phyloP scores from a whole-genome alignment of 2,113 vertebrate genomes.

The Cochlearius cochlearius region DNA sequence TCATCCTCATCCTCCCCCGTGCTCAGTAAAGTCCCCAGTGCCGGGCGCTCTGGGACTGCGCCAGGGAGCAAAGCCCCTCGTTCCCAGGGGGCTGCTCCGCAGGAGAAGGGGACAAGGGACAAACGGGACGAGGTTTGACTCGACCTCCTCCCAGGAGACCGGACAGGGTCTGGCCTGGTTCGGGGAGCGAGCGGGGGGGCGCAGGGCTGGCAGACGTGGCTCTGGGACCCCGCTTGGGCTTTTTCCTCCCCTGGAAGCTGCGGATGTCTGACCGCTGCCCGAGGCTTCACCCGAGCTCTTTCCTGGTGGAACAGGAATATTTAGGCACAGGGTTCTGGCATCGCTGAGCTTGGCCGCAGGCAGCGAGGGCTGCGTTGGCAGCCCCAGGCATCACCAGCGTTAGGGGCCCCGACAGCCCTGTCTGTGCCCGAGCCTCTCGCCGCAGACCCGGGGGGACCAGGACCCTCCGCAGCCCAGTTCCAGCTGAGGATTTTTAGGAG shows the following conservation, averaged over 20 bases:
- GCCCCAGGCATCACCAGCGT: background rate
- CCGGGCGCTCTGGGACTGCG: background rate
- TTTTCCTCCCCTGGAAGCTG: too few species aligned
- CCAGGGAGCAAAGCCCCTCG: background rate
- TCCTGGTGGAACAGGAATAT: background rate
- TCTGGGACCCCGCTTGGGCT: background rate
- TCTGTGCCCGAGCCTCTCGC: background rate
- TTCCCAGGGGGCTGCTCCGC: background rate
- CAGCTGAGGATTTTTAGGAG: background rate
- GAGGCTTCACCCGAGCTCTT: background rate
- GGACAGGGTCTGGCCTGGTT: background rate
- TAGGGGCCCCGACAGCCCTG: background rate
- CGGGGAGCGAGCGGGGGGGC: rapidly evolving
- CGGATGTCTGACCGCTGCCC: rapidly evolving
- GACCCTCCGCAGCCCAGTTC: background rate
- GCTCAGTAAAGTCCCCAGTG: background rate
- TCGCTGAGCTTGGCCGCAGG: background rate
- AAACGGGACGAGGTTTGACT: background rate
- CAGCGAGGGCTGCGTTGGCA: rapidly evolving
- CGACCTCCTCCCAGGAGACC: rapidly evolving
- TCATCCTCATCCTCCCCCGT: background rate
- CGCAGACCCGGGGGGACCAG: rapidly evolving
- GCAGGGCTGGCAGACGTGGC: background rate
- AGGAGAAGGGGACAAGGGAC: background rate
- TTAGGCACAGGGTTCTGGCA: background rate